Evolutionary conservation across 1,140 invertebrate species (phyloP).

Genomic region (Drosophila mojavensis): DNA sequence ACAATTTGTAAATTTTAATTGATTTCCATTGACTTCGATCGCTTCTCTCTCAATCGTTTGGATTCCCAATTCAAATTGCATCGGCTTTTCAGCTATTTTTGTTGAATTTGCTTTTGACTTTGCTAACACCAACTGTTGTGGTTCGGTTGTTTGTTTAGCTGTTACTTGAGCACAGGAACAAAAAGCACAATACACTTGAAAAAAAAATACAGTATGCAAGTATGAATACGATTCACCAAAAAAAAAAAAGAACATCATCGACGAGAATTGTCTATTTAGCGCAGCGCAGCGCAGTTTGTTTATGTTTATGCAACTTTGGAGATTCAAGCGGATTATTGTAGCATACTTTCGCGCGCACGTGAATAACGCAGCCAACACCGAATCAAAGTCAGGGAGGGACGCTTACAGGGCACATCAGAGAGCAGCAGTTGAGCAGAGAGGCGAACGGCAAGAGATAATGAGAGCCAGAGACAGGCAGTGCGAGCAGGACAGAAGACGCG

Average conservation of each 20-base stretch:
- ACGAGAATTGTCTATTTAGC: background rate
- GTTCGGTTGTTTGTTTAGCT: no score
- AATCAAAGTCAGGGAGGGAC: conserved; percentile 26
- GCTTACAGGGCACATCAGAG: background rate
- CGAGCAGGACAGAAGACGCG: conserved; percentile 2
- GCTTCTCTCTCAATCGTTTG: background rate
- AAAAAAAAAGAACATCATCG: conserved; percentile 49
- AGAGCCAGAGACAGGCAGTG: conserved; percentile 2
- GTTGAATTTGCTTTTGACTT: background rate
- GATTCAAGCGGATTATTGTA: conserved; percentile 31
- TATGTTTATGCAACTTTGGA: conserved; percentile 66
- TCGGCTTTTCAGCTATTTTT: background rate
- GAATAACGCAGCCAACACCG: conserved; percentile 29
- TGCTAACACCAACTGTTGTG: background rate
- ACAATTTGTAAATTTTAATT: conserved; percentile 1
- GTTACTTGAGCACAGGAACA: background rate
- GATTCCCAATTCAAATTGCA: background rate
- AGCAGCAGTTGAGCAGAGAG: background rate
- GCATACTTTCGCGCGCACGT: conserved; percentile 61
- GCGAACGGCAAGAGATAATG: background rate
- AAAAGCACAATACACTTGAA: background rate
- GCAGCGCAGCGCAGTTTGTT: conserved; percentile 32
- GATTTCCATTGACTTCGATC: background rate
- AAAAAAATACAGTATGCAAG: background rate
- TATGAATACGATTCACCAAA: conserved; percentile 38